Evolutionary conservation across 37 sponge, comb jelly and placozoan genomes (phyloP).

Genomic region (Halichondria panicea): DNA sequence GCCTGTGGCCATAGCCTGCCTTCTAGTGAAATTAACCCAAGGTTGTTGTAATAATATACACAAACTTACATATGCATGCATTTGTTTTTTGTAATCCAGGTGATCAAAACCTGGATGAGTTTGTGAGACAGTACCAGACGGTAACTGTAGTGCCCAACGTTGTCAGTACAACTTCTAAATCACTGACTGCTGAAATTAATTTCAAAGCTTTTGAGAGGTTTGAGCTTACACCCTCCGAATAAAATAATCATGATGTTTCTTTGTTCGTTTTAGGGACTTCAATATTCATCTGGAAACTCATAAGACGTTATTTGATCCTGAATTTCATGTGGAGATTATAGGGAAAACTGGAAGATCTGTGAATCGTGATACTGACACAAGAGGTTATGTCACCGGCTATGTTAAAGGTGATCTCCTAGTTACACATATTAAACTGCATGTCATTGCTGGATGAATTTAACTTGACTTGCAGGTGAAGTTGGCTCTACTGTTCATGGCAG

Average conservation of each 20-base stretch:
- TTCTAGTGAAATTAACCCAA: no score
- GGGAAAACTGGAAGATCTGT: not conserved
- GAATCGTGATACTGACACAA: slow-evolving; percentile 2
- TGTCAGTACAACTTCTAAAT: no score
- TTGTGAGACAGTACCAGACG: not conserved
- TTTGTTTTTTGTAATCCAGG: no score
- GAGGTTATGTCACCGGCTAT: slow-evolving; percentile 36
- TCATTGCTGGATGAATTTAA: not conserved
- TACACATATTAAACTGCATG: not conserved
- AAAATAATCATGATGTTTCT: no score
- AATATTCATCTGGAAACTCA: slow-evolving; percentile 30
- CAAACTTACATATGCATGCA: no score
- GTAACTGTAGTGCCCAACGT: no score
- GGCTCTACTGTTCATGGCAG: slow-evolving; percentile 41
- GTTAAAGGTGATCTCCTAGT: slow-evolving; percentile 14
- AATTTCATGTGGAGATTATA: slow-evolving; percentile 17
- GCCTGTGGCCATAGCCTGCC: no score
- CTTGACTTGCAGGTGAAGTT: slow-evolving; percentile 19
- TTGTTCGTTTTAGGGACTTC: slow-evolving; percentile 24
- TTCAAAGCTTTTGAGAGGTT: no score
- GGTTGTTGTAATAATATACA: no score
- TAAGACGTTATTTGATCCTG: slow-evolving; percentile 31
- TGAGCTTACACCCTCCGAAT: no score
- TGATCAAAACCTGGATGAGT: not conserved
- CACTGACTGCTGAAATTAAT: no score